Percentiles rank a stretch among this genome's conserved stretches.
These are phyloP conservation scores for Papilio xuthus DNA, from an alignment of 1,140 invertebrate species.

Conservation along the genomic window DNA sequence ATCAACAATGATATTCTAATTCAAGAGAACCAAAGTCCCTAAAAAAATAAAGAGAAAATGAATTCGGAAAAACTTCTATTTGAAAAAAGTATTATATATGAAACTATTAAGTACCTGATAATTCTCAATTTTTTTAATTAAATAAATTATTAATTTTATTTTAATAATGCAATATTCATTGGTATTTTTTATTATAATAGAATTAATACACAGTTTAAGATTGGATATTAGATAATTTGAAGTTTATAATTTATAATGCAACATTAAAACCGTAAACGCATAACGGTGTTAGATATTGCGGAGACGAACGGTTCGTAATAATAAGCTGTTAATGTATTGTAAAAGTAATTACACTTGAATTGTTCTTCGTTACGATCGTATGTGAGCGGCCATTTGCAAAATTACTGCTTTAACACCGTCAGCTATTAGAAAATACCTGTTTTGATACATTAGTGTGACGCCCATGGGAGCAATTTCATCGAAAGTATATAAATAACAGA, in stretches of 20 bases:
- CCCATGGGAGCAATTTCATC: conserved; percentile 68
- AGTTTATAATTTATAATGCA: conserved; percentile 13
- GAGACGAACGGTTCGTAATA: conserved; percentile 32
- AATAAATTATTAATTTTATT: not conserved
- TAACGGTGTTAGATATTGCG: conserved; percentile 34
- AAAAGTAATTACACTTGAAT: conserved; percentile 35
- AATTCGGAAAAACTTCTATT: no score
- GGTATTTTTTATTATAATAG: not conserved
- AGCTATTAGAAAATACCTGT: conserved; percentile 67
- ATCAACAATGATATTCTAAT: no score
- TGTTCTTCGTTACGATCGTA: conserved; percentile 37
- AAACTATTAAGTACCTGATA: not conserved
- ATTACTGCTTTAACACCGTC: conserved; percentile 61
- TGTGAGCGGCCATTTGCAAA: conserved; percentile 60
- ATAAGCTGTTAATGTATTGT: conserved; percentile 37
- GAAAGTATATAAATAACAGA: conserved; percentile 60
- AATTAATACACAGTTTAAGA: not conserved
- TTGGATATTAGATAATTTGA: not conserved
- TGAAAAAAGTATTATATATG: no score
- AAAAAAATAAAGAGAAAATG: no score
- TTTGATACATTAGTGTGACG: conserved; percentile 56
- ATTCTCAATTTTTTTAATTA: no score
- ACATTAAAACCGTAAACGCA: conserved; percentile 14
- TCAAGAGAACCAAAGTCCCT: no score
- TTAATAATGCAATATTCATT: not conserved